Evolutionary conservation across 1,140 invertebrate genomes (phyloP), one percentile per base, ranked within the genome.

Genomic region (Camponotus floridanus): DNA sequence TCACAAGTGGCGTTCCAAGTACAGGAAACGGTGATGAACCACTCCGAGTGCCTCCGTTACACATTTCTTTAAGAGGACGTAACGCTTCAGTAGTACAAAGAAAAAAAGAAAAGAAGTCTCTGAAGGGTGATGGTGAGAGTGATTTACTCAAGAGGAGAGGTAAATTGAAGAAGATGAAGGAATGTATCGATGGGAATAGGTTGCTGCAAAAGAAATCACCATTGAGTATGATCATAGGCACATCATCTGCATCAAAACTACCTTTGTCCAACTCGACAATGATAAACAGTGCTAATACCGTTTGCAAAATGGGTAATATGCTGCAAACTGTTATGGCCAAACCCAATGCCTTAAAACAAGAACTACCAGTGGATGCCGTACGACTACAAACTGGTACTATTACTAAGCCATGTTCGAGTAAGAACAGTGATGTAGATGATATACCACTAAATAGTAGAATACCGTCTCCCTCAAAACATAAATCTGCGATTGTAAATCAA

Each of bases 71-170:
- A 67, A 95, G 98, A 86, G 98, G 98, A 9, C 95, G 97, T 64
- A 98, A 98, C 94, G 97, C 97, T 18, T 97, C 97, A n/a, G 97
- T 98, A 48, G 98, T 98, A 70, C 98, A 98, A 86, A 97, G 97
- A 18, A 97, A 97, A 80, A 97, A 97, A 88, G 97, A 97, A 89
- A 97, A 97, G 90, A 97, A 97, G 86, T 89, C 91, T 91, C 90
- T 92, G 13, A 91, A 94, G 39, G 94, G 48, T 18, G 48, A 95
- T 0, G 86, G 86, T 8, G 95, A 96, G 0, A 92, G 93, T 11
- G 96, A 96, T 48, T 85, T 95, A 39, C 78, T 94, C 5, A 95
- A 95, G 42, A 91, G 93, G 13, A 89, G 93, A 0, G 93, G 94
- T 0, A 95, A 95, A 70, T 89, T 95, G n/a, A 95, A 95, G 68